A percentile compares a stretch with the other conserved stretches of the same genome.
These are phyloP conservation scores for Proctacanthus coquilletti DNA, from an alignment of 1,140 invertebrate genomes.

Conservation along the genomic window DNA sequence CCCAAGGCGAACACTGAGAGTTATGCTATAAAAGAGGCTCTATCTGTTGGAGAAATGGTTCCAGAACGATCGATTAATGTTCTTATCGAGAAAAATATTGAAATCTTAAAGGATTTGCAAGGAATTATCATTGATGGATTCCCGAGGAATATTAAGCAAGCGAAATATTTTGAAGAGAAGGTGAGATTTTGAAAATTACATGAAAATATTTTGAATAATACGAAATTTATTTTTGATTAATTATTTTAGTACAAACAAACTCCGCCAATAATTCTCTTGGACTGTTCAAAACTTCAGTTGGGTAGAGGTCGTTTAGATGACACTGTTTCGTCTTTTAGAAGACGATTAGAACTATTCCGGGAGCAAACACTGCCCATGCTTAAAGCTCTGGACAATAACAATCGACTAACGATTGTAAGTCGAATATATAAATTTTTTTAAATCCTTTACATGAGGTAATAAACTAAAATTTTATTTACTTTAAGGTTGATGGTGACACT, in stretches of 20 bases:
- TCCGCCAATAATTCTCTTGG: conserved; percentile 60
- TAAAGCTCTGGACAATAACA: conserved; percentile 63
- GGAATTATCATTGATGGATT: conserved; percentile 83
- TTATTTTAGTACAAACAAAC: conserved; percentile 50
- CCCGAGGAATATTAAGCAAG: conserved; percentile 72
- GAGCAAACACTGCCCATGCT: conserved; percentile 75
- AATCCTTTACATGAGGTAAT: too few relatives aligned
- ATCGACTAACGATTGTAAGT: conserved; percentile 62
- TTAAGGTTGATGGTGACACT: conserved; percentile 63
- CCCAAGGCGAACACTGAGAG: conserved; percentile 37
- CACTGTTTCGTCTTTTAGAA: conserved; percentile 64
- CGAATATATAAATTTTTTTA: conserved; percentile 1
- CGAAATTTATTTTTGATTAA: conserved; percentile 3
- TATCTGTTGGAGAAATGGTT: conserved; percentile 70
- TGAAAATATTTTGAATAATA: not conserved
- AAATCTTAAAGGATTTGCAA: conserved; percentile 27
- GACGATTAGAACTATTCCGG: conserved; percentile 67
- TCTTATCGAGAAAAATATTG: conserved; percentile 45
- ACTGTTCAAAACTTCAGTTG: conserved; percentile 73
- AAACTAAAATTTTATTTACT: too few relatives aligned
- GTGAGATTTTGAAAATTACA: conserved; percentile 31
- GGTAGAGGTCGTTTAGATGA: conserved; percentile 66
- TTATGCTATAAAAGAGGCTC: conserved; percentile 37
- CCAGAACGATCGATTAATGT: conserved; percentile 49
- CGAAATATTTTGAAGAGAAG: conserved; percentile 68